phyloP scores from a whole-genome alignment of 2,113 vertebrate species.

The Todiramphus saurophagus region DNA sequence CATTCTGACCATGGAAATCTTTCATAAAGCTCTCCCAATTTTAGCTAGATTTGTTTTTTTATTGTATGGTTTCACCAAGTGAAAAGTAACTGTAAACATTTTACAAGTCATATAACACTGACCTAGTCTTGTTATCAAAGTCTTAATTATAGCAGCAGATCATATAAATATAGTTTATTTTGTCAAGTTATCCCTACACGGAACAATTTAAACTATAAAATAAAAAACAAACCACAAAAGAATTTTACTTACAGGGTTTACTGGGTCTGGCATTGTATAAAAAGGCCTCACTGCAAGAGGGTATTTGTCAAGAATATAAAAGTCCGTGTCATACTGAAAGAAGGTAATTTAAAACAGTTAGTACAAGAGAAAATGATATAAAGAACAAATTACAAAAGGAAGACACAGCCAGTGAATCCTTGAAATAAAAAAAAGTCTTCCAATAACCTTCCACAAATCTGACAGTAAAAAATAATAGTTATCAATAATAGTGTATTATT shows the following conservation, averaged over 20 bases:
- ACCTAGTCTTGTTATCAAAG: neutral
- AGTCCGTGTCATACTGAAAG: constrained; percentile 95
- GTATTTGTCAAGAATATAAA: constrained; percentile 98
- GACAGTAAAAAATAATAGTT: neutral
- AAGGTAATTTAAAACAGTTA: constrained; percentile 21
- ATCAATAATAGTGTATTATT: neutral
- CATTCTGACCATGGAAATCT: neutral
- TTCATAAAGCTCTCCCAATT: neutral
- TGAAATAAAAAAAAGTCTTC: neutral
- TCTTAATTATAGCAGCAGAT: neutral
- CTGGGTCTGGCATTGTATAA: constrained; percentile 98
- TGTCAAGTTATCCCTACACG: neutral
- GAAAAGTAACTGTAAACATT: neutral
- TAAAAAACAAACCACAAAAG: neutral
- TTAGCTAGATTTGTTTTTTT: neutral
- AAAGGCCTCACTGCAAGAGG: constrained; percentile 96
- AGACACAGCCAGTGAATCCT: neutral
- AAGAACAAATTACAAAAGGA: neutral
- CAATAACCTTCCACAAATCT: neutral
- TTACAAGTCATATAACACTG: neutral
- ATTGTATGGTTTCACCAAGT: neutral
- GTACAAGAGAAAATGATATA: neutral
- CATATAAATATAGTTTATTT: neutral
- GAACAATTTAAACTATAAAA: neutral
- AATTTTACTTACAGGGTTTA: constrained; percentile 83